Conservation (phyloP, 2,113 vertebrate genomes). For the Phycodurus eques region DNA sequence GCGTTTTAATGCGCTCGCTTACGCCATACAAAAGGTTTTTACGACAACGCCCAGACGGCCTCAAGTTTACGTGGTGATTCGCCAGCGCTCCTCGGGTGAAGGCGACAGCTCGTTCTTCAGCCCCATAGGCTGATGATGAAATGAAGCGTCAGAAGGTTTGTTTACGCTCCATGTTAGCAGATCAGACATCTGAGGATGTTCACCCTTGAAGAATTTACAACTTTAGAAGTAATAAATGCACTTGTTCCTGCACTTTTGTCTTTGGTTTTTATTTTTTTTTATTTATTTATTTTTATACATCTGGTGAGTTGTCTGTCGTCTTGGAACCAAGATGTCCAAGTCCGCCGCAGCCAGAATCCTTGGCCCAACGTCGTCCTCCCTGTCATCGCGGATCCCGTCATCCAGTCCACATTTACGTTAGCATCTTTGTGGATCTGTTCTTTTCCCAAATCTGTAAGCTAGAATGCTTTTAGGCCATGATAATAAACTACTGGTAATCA, state of each 20-base stretch:
- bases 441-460: background rate
- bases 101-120: background rate
- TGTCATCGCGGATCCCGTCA: background rate
- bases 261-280: too few species aligned
- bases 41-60: constrained; percentile 27
- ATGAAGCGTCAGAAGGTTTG: too few species aligned
- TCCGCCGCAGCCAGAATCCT: background rate
- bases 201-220: constrained; percentile 1
- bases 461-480: too few species aligned
- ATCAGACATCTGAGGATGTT: constrained; percentile 33
- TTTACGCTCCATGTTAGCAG: background rate
- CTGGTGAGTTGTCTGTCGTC: constrained; percentile 16
- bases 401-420: background rate
- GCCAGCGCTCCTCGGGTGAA: constrained; percentile 4
- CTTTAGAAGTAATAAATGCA: background rate
- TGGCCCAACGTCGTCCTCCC: too few species aligned
- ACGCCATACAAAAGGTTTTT: constrained; percentile 37
- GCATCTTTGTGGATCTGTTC: too few species aligned
- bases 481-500: too few species aligned
- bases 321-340: constrained; percentile 43
- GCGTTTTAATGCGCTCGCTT: constrained; percentile 26
- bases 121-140: background rate
- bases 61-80: constrained; percentile 17
- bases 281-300: constrained; percentile 26
- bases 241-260: background rate